Base-by-base conservation (phyloP, 2,113 vertebrate genomes). In the Pomatorhinus ruficollis region DNA sequence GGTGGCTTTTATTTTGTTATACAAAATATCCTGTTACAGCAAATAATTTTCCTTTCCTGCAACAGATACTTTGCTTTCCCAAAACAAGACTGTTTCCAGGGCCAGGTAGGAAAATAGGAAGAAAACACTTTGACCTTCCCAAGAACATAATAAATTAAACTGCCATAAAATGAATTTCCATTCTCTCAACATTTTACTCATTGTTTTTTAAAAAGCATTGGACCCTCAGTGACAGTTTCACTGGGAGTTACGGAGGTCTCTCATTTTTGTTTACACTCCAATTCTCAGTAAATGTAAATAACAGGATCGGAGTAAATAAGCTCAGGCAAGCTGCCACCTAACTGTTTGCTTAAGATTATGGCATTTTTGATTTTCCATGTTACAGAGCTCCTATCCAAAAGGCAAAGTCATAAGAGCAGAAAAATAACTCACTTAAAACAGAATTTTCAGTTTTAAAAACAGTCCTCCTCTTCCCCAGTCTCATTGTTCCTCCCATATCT, bases 401-500 rank as follows among this genome's bases (percentile, higher is more conserved):
- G 35, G 12, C 27, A 88, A 94, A 95, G 25, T 37, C 16, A 2
- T 37, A 90, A 83, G 28, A 87, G 33, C 21, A 91, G 69, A 94
- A 90, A 39, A 23, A 12, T 30, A 72, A 97, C 98, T 97, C 97
- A 98, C 98, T 97, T 96, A 98, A 57, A 76, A 98, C 49, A 71
- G 98, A 98, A 83, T 97, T 96, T 75, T 97, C 94, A 9, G 97
- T 95, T 93, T 97, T 98, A 95, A 98, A 98, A 91, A 98, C 60
- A 18, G 98, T 98, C 76, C 93, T 98, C 94, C 98, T 98, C 90
- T 98, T 98, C 27, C 98, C 98, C 82, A 98, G 94, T 72, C 98
- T 97, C 98, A 98, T 98, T 23, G 98, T 98, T 96, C 98, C 98
- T 83, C 98, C 98, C 97, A 98, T 94, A 85, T 98, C 95, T 60